Evolutionary conservation across 2,797 vertebrate species (phyloP), one percentile per base, ranked within the genome.

Genomic region (Salarias fasciatus): DNA sequence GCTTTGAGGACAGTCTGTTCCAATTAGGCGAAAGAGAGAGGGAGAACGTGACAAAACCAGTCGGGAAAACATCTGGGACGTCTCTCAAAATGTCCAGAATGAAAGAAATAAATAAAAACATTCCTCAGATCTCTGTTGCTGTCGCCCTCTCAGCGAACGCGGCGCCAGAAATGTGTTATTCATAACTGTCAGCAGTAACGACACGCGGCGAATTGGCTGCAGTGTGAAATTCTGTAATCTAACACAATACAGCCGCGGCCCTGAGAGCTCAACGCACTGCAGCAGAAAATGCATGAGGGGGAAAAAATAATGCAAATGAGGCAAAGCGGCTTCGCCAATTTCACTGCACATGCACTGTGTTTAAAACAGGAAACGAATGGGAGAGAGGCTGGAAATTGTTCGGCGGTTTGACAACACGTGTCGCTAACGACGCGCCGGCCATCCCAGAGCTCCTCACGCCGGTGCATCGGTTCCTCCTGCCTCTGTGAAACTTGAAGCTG

Each of bases 1-100:
- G 63, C 58, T 67, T 58, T 1, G 50, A 80, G 79, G 68, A 79
- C 63, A 53, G 57, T 47, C 69, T 70, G 77, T 80, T 87, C 80
- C 76, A 86, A 89, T 91, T 90, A 90, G 79, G 63, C 41, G 68
- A 55, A 60, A 24, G 18, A 18, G 18, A 24, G 47, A 45, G 50
- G 66, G 18, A 52, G 77, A 72, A 77, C 76, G 58, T 64, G 71
- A 77, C 66, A 86, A 81, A 45, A 61, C 60, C 46, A 59, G 50
- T 64, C 57, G 71, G 18, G 37, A 66, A 63, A 77, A 82, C 73
- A 84, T 84, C 76, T 86, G 55, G 48, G 49, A 37, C 29, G 14
- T 58, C 65, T 67, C 82, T 82, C 40, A 78, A 55, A 66, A 66
- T 58, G 57, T 65, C 67, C 68, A 65, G 50, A 59, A 56, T 46